A percentile compares a stretch with the other conserved stretches of the same genome.
Evolutionary conservation across 2,113 vertebrate species (phyloP).

Genomic region (Ptilonorhynchus violaceus): DNA sequence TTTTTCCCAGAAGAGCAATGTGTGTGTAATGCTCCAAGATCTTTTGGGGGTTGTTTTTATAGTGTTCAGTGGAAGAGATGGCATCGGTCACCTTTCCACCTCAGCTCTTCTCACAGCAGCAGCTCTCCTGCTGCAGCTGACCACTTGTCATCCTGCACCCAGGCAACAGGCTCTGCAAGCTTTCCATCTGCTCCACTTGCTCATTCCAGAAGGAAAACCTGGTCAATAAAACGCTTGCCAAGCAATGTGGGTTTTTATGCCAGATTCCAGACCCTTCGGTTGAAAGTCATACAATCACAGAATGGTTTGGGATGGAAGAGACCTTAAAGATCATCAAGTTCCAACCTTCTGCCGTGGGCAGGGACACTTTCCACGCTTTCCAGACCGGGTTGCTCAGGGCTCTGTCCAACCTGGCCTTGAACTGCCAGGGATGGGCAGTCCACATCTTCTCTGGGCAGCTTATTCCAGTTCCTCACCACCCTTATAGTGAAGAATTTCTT

Average conservation of each 20-base stretch:
- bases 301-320: not conserved
- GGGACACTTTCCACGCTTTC: not conserved
- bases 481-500: not conserved
- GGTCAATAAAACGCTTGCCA: not conserved
- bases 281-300: fast-evolving
- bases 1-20: not conserved
- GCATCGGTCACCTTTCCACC: not conserved
- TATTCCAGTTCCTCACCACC: not conserved
- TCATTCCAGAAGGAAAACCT: not conserved
- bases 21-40: not conserved
- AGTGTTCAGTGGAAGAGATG: not conserved
- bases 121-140: not conserved
- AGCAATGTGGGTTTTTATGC: not conserved
- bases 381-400: not conserved
- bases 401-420: not conserved
- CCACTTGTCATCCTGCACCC: not conserved
- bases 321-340: not conserved
- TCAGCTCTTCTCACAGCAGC: not conserved
- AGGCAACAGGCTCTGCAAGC: not conserved
- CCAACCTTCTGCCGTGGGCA: not conserved
- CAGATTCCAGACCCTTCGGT: not conserved
- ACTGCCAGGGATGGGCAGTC: not conserved
- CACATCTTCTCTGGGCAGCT: not conserved
- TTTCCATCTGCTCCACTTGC: not conserved
- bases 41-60: not conserved